These are phyloP conservation scores for Sesia apiformis DNA, from an alignment of 2,888 invertebrate genomes.

Conservation along the genomic window DNA sequence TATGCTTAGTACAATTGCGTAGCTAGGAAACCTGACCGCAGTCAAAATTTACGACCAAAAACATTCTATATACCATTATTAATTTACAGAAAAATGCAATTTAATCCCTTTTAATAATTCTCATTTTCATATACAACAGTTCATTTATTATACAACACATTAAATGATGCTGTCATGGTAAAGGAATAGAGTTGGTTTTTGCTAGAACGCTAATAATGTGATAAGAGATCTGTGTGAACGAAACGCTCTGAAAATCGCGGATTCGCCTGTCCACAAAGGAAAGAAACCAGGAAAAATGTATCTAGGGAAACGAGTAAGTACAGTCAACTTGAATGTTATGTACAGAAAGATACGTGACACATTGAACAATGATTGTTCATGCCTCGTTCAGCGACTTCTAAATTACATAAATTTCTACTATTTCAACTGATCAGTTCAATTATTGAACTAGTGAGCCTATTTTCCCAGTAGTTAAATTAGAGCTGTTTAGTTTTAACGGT, in stretches of 20 bases:
- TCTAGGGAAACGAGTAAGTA: not conserved
- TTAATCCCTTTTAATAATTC: not conserved
- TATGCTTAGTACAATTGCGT: slow-evolving; percentile 20
- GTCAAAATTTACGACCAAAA: slow-evolving; percentile 3
- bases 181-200: slow-evolving; percentile 14
- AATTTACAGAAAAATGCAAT: too few relatives aligned
- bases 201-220: slow-evolving; percentile 9
- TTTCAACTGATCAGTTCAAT: too few relatives aligned
- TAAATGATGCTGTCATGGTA: slow-evolving; percentile 2
- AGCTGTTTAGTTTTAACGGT: too few relatives aligned
- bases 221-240: slow-evolving; percentile 40
- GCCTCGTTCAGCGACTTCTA: too few relatives aligned
- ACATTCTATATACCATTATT: not conserved
- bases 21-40: slow-evolving; percentile 40
- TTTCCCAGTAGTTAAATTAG: too few relatives aligned
- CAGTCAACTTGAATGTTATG: too few relatives aligned
- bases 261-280: slow-evolving; percentile 20
- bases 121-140: not conserved
- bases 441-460: too few relatives aligned
- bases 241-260: slow-evolving; percentile 40
- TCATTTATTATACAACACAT: not conserved
- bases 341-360: not conserved
- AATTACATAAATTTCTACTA: too few relatives aligned
- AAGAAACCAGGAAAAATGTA: slow-evolving; percentile 15
- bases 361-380: too few relatives aligned